Conservation (phyloP, 2,888 invertebrate species). For the Tuta absoluta region DNA sequence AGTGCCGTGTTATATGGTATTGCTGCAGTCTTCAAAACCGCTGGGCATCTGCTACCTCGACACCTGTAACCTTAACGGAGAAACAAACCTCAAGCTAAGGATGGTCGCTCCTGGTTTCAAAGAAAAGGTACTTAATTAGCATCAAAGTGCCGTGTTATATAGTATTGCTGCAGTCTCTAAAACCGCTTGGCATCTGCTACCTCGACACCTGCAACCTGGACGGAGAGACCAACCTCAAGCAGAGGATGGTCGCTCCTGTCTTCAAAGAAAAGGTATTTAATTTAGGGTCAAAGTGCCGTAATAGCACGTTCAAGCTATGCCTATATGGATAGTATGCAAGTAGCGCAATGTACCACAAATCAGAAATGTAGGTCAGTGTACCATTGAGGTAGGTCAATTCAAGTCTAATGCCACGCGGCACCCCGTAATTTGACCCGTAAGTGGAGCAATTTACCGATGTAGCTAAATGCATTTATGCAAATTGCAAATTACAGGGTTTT, state of each 20-base stretch:
- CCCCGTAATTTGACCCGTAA: not conserved
- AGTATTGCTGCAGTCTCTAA: slow-evolving; percentile 92
- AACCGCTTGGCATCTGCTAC: slow-evolving; percentile 93
- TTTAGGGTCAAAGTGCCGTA: not conserved
- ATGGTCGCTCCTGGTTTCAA: slow-evolving; percentile 90
- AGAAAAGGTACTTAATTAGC: slow-evolving; percentile 80
- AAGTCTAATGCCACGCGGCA: not conserved
- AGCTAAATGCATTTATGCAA: slow-evolving; percentile 9
- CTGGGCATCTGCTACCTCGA: slow-evolving; percentile 96
- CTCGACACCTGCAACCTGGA: slow-evolving; percentile 98
- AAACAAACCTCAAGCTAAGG: slow-evolving; percentile 96
- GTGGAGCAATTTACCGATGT: not conserved
- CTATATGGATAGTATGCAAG: no score
- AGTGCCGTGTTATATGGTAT: slow-evolving; percentile 93
- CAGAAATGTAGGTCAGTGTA: slow-evolving; percentile 8
- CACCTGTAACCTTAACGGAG: slow-evolving; percentile 97
- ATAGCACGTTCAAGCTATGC: no score
- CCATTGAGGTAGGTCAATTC: slow-evolving; percentile 3
- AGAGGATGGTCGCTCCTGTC: slow-evolving; percentile 91
- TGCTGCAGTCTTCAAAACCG: slow-evolving; percentile 93
- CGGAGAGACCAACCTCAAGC: slow-evolving; percentile 97
- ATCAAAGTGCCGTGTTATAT: slow-evolving; percentile 98
- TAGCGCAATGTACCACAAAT: no score
- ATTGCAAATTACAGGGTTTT: slow-evolving; percentile 1
- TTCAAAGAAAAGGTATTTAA: slow-evolving; percentile 85